Conservation (phyloP, 2,113 vertebrate genomes). For the Cathartes aura region DNA sequence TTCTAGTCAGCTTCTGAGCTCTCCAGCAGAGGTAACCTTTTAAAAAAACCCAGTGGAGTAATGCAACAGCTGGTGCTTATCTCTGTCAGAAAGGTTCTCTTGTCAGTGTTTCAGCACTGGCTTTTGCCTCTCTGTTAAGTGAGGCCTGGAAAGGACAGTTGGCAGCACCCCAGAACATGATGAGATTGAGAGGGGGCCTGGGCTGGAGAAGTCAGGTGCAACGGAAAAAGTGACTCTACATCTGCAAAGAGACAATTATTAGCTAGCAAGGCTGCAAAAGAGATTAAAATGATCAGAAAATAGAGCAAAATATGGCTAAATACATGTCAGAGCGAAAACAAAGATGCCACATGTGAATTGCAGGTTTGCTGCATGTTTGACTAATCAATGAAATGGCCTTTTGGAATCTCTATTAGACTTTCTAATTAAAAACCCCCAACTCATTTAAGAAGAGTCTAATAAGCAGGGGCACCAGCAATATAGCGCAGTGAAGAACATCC, state of each 20-base stretch:
- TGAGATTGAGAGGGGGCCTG: not conserved
- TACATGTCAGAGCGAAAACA: not conserved
- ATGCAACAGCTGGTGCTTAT: not conserved
- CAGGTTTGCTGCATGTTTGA: not conserved
- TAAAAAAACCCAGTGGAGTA: not conserved
- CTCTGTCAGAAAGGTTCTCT: not conserved
- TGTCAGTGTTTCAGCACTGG: not conserved
- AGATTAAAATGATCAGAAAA: not conserved
- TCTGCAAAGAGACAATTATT: not conserved
- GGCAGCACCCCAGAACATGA: not conserved
- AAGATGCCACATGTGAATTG: not conserved
- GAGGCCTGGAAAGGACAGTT: not conserved
- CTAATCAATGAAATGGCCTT: not conserved
- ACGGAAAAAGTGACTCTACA: not conserved
- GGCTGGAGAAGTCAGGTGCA: not conserved
- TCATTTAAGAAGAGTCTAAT: not conserved
- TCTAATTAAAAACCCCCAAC: not conserved
- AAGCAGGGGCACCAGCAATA: not conserved
- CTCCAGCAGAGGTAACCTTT: not conserved
- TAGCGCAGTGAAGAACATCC: not conserved
- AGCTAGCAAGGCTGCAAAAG: not conserved
- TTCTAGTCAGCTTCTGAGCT: not conserved
- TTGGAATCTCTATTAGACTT: not conserved
- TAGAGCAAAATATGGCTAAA: not conserved
- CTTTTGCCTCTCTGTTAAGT: not conserved